phyloP scores from a whole-genome alignment of 2,113 vertebrate species.

The Megatriorchis doriae region DNA sequence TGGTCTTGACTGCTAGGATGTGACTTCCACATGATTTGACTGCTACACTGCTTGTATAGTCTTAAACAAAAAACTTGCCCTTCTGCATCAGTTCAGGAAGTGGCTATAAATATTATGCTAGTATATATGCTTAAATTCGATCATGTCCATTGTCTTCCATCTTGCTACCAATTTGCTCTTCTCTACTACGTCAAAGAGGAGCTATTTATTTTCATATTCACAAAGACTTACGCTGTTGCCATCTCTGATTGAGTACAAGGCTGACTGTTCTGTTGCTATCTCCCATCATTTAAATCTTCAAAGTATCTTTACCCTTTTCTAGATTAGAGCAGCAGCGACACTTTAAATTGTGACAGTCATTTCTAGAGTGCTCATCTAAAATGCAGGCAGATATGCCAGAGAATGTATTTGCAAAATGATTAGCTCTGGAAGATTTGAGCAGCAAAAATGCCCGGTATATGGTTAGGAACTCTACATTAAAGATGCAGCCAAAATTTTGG shows the following conservation, averaged over 20 bases:
- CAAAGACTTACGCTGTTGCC: not conserved
- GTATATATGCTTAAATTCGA: not conserved
- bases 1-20: not conserved
- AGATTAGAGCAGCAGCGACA: constrained; percentile 17
- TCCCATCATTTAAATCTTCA: constrained; percentile 27
- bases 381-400: constrained; percentile 36
- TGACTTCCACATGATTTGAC: not conserved
- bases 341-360: constrained; percentile 12
- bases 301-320: constrained; percentile 31
- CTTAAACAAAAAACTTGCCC: not conserved
- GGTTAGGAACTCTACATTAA: not conserved
- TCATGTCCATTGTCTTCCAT: not conserved
- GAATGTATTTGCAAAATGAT: constrained; percentile 23
- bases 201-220: not conserved
- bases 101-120: not conserved
- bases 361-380: constrained; percentile 45
- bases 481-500: constrained; percentile 1
- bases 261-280: constrained; percentile 17
- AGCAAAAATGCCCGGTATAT: not conserved
- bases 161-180: not conserved
- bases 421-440: constrained; percentile 30
- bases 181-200: not conserved
- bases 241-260: not conserved
- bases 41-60: not conserved
- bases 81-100: not conserved